Evolutionary conservation across 2,797 vertebrate genomes (phyloP).

Genomic region (Hippopotamyrus pictus): DNA sequence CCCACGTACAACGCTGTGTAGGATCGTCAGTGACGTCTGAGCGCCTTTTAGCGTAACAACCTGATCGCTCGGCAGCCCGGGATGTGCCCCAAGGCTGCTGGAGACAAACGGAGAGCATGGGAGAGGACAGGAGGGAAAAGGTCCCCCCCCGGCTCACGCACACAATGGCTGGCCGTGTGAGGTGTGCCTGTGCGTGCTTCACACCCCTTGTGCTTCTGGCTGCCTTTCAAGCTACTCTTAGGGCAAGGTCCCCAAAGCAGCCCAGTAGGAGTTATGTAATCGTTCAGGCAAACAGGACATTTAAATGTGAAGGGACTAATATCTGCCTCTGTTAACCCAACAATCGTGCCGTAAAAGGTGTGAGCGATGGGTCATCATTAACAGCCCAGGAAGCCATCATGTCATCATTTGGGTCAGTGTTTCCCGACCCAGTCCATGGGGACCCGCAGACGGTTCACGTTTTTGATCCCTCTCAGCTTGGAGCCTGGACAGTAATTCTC

Average conservation of each 20-base stretch:
- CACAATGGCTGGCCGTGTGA: not conserved
- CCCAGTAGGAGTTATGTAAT: not conserved
- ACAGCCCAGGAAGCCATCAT: not conserved
- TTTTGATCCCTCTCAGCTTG: not conserved
- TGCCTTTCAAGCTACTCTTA: not conserved
- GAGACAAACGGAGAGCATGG: not conserved
- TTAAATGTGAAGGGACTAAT: not conserved
- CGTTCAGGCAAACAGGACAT: not conserved
- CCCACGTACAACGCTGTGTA: not conserved
- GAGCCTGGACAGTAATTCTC: not conserved
- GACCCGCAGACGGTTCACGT: not conserved
- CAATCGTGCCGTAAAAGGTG: not conserved
- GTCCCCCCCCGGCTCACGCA: not conserved
- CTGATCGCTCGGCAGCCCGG: not conserved
- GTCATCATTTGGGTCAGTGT: not conserved
- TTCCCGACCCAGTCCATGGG: not conserved
- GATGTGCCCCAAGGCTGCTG: not conserved
- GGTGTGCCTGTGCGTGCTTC: not conserved
- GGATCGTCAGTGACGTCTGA: not conserved
- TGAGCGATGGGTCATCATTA: not conserved
- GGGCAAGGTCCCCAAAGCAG: slow-evolving; percentile 20
- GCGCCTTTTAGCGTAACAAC: not conserved
- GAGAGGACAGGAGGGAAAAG: not conserved
- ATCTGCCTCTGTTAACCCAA: not conserved
- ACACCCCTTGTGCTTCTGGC: slow-evolving; percentile 12